Base-by-base conservation (phyloP, 2,888 invertebrate genomes). In the Dilophus febrilis region DNA sequence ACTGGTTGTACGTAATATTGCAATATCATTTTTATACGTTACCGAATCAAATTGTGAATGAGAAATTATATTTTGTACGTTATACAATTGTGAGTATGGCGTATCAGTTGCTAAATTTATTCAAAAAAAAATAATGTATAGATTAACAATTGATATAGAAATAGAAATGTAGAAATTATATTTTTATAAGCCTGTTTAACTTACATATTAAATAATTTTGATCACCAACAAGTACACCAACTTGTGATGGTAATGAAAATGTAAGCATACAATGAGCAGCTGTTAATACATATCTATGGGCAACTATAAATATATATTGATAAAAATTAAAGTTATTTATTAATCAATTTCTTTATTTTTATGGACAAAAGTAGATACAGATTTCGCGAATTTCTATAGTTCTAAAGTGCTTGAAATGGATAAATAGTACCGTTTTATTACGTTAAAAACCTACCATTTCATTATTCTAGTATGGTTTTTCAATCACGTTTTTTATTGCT, bases 11-110 rank as follows among this genome's bases (percentile, higher is more conserved):
- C 27, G 22, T 17, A 44, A n/a, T 1, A 46, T 14, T 2, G 45
- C 45, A 29, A 46, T 46, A 35, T 46, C 45, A 38, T 44, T 40
- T 27, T 36, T 35, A 14, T 44, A 22, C 8, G 22, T 22, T 22
- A 8, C 8, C 8, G 8, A 22, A 8, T 30, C 30, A 37, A 39
- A 45, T 5, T 37, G 18, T 18, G 37, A 33, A 33, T 45, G 42
- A 8, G 14, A 12, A n/a, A 42, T 42, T 35, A 38, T 33, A 14
- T 30, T 22, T 13, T 19, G 32, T 13, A 45, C 22, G 16, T 39
- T 37, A 40, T 44, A 39, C 11, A 35, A 32, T 27, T 26, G 38
- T 19, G 43, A 41, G 29, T 41, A 45, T 5, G 32, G 37, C 16
- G 43, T 41, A 18, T 45, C 45, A 12, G 26, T 38, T 16, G 40